Percentiles rank a stretch among this genome's conserved stretches.
Conservation (phyloP, 2,113 vertebrate genomes). For the Amblyornis subalaris region DNA sequence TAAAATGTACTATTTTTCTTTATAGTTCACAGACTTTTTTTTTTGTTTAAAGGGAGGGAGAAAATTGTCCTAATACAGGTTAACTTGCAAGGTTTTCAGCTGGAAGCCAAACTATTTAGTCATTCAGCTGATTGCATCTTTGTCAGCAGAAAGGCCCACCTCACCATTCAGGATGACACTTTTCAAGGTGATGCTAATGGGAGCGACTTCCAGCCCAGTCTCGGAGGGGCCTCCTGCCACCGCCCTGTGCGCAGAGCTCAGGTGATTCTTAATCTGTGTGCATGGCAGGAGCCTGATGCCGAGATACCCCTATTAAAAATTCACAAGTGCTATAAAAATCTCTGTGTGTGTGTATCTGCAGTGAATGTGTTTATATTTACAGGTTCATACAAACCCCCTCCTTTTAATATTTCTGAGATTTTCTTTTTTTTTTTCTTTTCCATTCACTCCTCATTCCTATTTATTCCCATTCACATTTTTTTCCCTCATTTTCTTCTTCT, state of each 20-base stretch:
- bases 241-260: accelerated
- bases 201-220: background rate
- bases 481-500: background rate
- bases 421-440: background rate
- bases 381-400: accelerated
- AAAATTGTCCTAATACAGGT: background rate
- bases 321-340: background rate
- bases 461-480: background rate
- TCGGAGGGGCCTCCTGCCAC: background rate
- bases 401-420: background rate
- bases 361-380: background rate
- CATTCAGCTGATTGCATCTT: background rate
- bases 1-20: background rate
- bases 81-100: background rate
- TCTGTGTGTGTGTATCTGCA: background rate
- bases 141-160: background rate
- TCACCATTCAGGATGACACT: background rate
- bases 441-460: background rate
- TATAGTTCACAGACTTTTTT: background rate
- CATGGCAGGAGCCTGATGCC: background rate
- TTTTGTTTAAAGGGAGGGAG: background rate
- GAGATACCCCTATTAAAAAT: background rate
- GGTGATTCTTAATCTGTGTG: background rate
- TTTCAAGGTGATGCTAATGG: conserved; percentile 8
- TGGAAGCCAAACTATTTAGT: background rate